phyloP scores from a whole-genome alignment of 2,888 invertebrate genomes.

The Elgonia sp. region DNA sequence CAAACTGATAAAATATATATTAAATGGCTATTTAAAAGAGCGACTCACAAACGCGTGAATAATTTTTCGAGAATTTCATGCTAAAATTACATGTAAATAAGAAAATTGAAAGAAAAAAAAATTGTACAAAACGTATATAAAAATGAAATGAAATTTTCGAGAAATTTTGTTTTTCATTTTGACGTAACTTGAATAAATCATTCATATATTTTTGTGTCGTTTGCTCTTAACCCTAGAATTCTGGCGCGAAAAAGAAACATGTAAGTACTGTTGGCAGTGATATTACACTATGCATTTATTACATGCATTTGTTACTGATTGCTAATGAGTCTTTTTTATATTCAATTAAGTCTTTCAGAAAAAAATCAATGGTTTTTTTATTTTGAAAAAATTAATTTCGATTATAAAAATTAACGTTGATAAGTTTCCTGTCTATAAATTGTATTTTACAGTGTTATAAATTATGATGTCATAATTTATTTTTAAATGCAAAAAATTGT shows the following conservation, averaged over 20 bases:
- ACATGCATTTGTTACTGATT: constrained; percentile 52
- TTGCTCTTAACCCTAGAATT: constrained; percentile 66
- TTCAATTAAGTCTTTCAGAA: background rate
- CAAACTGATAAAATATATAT: background rate
- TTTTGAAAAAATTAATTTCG: no score
- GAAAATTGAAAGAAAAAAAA: background rate
- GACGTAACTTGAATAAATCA: constrained; percentile 47
- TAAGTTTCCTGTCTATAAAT: no score
- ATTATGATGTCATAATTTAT: no score
- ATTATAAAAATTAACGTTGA: no score
- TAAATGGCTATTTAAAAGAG: background rate
- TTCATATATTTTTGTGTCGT: constrained; percentile 73
- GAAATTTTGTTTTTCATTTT: constrained; percentile 44
- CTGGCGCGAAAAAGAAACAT: constrained; percentile 72
- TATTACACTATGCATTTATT: constrained; percentile 48
- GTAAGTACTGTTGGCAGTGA: constrained; percentile 62
- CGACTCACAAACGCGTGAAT: constrained; percentile 19
- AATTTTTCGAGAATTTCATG: constrained; percentile 44
- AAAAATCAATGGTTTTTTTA: no score
- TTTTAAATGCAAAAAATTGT: no score
- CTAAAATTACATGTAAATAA: background rate
- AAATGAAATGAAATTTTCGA: constrained; percentile 63
- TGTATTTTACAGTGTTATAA: no score
- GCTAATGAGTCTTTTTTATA: constrained; percentile 40
- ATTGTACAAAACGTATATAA: background rate